Base-by-base conservation (phyloP, 64 coral and sea anemone genomes). In the Pocillopora verrucosa region DNA sequence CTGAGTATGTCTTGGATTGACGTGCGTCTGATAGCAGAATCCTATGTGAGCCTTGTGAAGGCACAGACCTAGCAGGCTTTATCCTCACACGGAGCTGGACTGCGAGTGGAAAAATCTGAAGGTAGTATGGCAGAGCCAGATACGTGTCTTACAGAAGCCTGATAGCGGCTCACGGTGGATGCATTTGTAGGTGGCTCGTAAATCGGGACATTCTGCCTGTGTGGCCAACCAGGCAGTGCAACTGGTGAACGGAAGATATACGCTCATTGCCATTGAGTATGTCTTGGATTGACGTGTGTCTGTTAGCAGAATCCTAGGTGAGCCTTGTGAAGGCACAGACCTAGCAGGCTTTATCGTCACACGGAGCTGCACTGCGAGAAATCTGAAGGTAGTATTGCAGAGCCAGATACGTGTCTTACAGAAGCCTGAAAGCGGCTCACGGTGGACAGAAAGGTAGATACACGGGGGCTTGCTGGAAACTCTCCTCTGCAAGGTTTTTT, bases 381-480 rank as follows among this genome's bases (percentile, higher is more conserved):
- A 26, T 80, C 78, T 9, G 56, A 86, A 16, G 80, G 80, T n/a
- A 83, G 84, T 22, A 59, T 59, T 11, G 45, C 36, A 58, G 30
- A 20, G 9, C 87, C 57, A 16, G 87, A 74, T 6, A 89, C 73
- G 68, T 87, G 67, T 19, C 69, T 45, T 17, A 88, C 86, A 16
- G 61, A 89, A 38, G 76, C 41, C 76, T 79, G 88, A 38, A 80
- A 89, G 17, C 5, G 61, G 26, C 84, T 87, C 74, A 36, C 61
- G 3, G 37, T 45, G 16, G 87, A 78, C 11, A 89, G 56, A 59
- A 89, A 89, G 58, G 87, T 78, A 12, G 87, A 65, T 37, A 89
- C 76, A 0, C 61, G 38, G 20, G 76, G 88, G 65, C 88, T 89
- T 19, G 88, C 76, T n/a, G 76, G 80, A 63, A 89, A 80, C 34